Evolutionary conservation across 2,888 invertebrate species (phyloP), one percentile per base, ranked within the genome.

Genomic region (Drosophila heteroneura): DNA sequence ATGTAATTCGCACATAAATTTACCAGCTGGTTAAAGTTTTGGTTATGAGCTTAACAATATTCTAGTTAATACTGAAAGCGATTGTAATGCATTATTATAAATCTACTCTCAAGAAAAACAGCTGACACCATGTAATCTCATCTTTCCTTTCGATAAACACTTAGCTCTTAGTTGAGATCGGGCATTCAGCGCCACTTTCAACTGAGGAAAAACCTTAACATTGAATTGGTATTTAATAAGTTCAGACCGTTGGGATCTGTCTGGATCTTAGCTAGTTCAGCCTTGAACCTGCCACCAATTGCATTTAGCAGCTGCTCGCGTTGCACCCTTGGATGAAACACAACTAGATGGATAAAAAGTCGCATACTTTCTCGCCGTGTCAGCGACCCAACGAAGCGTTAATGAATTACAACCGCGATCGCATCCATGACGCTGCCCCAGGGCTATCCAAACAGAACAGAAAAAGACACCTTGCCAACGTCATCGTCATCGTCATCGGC

Each of bases 361-460:
- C 80, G 82, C 89, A 85, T 90, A 85, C 90, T 85, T 85, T 85
- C 85, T 90, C 81, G 89, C 58, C 74, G 73, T 79, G 85, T 76
- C 76, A 82, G 76, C 74, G 82, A 79, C 56, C 78, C 85, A 85
- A 64, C 89, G 82, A 75, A 90, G 86, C 86, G 90, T 90, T 90
- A 90, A 90, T 89, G 91, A 87, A 87, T 90, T 87, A 87, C 87
- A 90, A 70, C 91, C 89, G 70, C 91, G 87, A 83, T 81, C 84
- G 83, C 69, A 41, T 63, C 70, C 77, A 51, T 60, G 80, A 66
- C 41, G 37, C 64, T 68, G 70, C 62, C 69, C 72, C 69, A 64
- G 54, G 70, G 70, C 74, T 53, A 70, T 51, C 58, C 57, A 59
- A 19, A 60, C 49, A 35, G 54, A 61, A 69, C 30, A 30, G 12